Evolutionary conservation across 2,797 vertebrate species (phyloP), one percentile per base, ranked within the genome.

Genomic region (Mionectes olivaceus): DNA sequence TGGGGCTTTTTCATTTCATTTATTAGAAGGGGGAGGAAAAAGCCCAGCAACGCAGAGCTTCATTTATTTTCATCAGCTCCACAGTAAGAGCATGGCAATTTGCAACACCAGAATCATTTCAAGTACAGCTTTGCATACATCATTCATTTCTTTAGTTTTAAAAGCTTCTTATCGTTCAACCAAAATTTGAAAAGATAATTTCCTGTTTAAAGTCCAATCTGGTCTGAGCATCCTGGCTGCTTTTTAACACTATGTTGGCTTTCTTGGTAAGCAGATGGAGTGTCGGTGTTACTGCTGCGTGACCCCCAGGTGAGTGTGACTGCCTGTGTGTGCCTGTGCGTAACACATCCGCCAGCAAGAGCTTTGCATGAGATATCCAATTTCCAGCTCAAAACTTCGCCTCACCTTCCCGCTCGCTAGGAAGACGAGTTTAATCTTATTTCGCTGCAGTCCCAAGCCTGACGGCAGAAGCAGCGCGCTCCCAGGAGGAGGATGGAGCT

Each of bases 1-100:
- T 98, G 97, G 97, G 93, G 97, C 96, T 97, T 98, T 98, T 98
- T 97, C 97, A 98, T 98, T 98, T 98, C 97, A 98, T 98, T 98
- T 98, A 98, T 98, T 98, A 97, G 95, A 89, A 96, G 93, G 91
- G 95, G 94, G 95, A 95, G 65, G 71, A 95, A 94, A 93, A 94
- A 97, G 97, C 96, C 95, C 95, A 95, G 96, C 96, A 96, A 96
- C 83, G 95, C 93, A 93, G 97, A 97, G 98, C 97, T 97, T 97
- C 97, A 97, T 98, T 97, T 98, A 97, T 98, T 98, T 97, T 97
- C 97, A 98, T 98, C 97, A 97, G 97, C 96, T 96, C 97, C 93
- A 97, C 95, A 85, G 95, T 97, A 97, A 98, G 97, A 98, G 97
- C 97, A 93, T 67, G 93, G 96, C 96, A 98, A 98, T 98, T 98